Base-by-base conservation (phyloP, 2,888 invertebrate genomes). In the Hydrotaea cyrtoneurina region DNA sequence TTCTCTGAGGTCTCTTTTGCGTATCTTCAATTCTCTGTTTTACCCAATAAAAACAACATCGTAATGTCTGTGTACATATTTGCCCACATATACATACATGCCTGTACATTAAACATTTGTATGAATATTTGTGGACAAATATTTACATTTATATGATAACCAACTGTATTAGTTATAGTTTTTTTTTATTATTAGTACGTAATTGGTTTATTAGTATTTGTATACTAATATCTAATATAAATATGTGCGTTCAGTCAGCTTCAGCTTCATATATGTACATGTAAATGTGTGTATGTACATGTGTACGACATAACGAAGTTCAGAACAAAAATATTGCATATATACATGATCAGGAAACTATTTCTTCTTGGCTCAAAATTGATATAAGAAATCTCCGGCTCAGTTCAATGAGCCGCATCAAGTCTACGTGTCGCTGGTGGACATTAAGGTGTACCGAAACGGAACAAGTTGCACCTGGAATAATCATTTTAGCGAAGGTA, bases 141-240 rank as follows among this genome's bases (percentile, higher is more conserved):
- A 62, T 62, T 62, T 62, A 62, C 31, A 31, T 62, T 62, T 26
- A 4, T 23, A 62, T 62, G 62, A 62, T 62, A 62, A 62, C 31
- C 31, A 31, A 36, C 17, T 17, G 26, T 31, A 62, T 31, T 31
- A 62, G 15, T 50, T 50, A 50, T 39, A 59, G 31, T 31, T n/a
- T 26, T 31, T 8, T 31, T 7, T 31, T 31, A 31, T 31, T 4
- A 31, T 62, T 19, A 26, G 23, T 62, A 62, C 4, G 62, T 62
- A 31, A 62, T 62, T 26, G 62, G 31, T 62, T 31, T 62, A 62
- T 62, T 62, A 62, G 62, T 62, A 31, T 36, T n/a, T 17, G 23
- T 36, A 26, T n/a, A 62, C 62, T 62, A 62, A 62, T 62, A 62
- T 62, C 62, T 31, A 62, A 62, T n/a, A 62, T 36, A 62, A 62